Evolutionary conservation across 2,113 vertebrate genomes (phyloP), one percentile per base, ranked within the genome.

Genomic region (Lophotis ruficrista): DNA sequence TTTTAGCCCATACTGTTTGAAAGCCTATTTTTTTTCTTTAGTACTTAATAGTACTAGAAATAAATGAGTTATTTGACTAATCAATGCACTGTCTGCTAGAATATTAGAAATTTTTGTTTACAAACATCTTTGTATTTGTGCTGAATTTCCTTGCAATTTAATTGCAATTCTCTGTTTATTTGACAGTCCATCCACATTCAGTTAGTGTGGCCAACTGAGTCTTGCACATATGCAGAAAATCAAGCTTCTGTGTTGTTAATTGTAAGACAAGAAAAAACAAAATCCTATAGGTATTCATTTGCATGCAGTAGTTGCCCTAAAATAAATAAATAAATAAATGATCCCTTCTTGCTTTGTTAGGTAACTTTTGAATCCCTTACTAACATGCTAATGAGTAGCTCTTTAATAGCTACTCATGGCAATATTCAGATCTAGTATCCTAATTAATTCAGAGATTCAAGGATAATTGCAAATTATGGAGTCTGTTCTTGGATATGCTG

Each of bases 361-460:
- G 28, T 85, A 61, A 58, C 22, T 80, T 88, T 54, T 88, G 19
- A 80, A 77, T 90, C 47, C 45, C 33, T 62, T 88, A 70, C 68
- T 73, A 77, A 45, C 47, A 51, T 87, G 10, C 19, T 87, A 51
- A 93, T 69, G 51, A 90, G 56, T 35, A 47, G 8, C 14, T 66
- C n/a, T 93, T 87, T 70, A 81, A 54, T 73, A 87, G 64, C 51
- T 66, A 62, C n/a, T 76, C 21, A n/a, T 76, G 61, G 10, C 35
- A 61, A 20, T 85, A 47, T 62, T 92, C 64, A 87, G 25, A 47
- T 87, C 30, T 68, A 51, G 47, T 78, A 60, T 86, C 56, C 50
- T 83, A 83, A 83, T 87, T 86, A 93, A 91, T 89, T 94, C 45
- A 94, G 61, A 83, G 53, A 65, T 84, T 89, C 33, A 75, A 41